phyloP scores from a whole-genome alignment of 2,888 invertebrate genomes.

The Hanleya hanleyi region DNA sequence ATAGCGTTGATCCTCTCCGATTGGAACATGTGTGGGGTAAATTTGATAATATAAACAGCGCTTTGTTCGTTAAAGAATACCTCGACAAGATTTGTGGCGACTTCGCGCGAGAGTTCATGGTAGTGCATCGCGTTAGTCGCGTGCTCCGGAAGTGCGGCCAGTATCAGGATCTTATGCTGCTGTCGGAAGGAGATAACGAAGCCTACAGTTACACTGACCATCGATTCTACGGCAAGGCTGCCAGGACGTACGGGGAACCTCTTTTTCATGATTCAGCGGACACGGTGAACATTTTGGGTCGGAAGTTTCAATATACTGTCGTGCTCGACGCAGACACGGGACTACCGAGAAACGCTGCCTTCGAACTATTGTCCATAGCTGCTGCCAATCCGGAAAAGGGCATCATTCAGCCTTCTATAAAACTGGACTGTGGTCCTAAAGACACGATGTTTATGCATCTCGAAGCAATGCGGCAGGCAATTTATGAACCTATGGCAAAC shows the following conservation, averaged over 20 bases:
- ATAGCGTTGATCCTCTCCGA: constrained; percentile 47
- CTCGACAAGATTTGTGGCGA: constrained; percentile 57
- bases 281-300: constrained; percentile 55
- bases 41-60: constrained; percentile 48
- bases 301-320: constrained; percentile 61
- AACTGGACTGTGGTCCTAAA: constrained; percentile 46
- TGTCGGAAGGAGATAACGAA: constrained; percentile 58
- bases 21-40: constrained; percentile 55
- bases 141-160: constrained; percentile 65
- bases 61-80: constrained; percentile 55
- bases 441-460: constrained; percentile 66
- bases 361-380: constrained; percentile 55
- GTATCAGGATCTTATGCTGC: constrained; percentile 64
- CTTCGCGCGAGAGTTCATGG: constrained; percentile 62
- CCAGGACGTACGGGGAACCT: constrained; percentile 51
- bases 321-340: constrained; percentile 64
- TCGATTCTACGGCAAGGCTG: constrained; percentile 50
- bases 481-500: constrained; percentile 63
- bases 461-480: constrained; percentile 57
- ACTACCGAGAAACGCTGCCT: constrained; percentile 52
- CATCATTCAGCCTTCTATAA: constrained; percentile 64
- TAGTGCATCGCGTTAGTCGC: constrained; percentile 58
- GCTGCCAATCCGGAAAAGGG: constrained; percentile 61
- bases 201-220: constrained; percentile 60
- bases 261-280: constrained; percentile 60